These are phyloP conservation scores for Leptinotarsa juncta DNA, from an alignment of 2,888 invertebrate genomes.

Conservation along the genomic window DNA sequence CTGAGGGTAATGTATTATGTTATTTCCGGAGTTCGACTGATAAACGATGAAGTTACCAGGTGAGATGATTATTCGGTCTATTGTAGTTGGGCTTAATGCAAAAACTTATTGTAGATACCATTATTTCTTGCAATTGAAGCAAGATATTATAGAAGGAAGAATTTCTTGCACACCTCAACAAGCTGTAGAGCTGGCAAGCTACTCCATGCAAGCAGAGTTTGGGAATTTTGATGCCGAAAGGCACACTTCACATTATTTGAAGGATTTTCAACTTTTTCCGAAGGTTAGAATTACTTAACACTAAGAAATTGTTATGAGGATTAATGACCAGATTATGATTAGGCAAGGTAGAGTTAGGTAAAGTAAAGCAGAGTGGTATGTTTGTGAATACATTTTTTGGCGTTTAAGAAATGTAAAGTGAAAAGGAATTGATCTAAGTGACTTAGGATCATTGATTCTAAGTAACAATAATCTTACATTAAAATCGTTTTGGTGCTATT, in stretches of 20 bases:
- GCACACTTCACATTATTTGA: constrained; percentile 91
- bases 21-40: constrained; percentile 83
- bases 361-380: not conserved
- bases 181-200: constrained; percentile 91
- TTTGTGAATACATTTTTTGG: too few relatives aligned
- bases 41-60: constrained; percentile 94
- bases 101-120: constrained; percentile 73
- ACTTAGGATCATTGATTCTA: too few relatives aligned
- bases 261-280: constrained; percentile 91
- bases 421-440: too few relatives aligned
- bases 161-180: constrained; percentile 91
- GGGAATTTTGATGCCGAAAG: constrained; percentile 91
- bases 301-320: too few relatives aligned
- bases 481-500: too few relatives aligned
- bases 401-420: too few relatives aligned
- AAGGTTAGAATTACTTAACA: constrained; percentile 71
- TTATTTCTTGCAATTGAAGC: constrained; percentile 95
- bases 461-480: too few relatives aligned
- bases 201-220: constrained; percentile 96
- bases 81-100: not conserved
- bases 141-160: constrained; percentile 92
- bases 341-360: constrained; percentile 22
- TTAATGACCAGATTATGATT: too few relatives aligned
- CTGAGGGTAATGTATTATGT: constrained; percentile 96
- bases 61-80: constrained; percentile 37